These are phyloP conservation scores for Chunga burmeisteri DNA, from an alignment of 2,113 vertebrate genomes.

Conservation along the genomic window DNA sequence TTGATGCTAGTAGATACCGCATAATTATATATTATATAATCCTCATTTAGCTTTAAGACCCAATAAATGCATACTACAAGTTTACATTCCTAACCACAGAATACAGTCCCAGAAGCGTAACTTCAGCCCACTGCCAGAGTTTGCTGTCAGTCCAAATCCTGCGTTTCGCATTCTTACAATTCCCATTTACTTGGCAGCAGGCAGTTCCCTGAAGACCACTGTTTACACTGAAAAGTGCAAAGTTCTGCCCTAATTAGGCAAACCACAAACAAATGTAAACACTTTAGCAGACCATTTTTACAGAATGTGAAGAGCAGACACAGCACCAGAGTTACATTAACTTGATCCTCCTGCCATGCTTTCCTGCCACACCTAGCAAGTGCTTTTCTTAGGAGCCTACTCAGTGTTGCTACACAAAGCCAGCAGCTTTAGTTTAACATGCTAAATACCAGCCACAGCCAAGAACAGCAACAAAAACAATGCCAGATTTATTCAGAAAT, in stretches of 20 bases:
- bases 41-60: background rate
- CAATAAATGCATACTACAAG: background rate
- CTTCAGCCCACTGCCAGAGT: background rate
- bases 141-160: background rate
- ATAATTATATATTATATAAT: background rate
- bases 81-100: background rate
- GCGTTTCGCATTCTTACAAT: background rate
- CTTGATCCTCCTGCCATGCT: background rate
- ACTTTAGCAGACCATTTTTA: background rate
- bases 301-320: background rate
- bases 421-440: background rate
- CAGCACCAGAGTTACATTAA: background rate
- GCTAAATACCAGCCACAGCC: background rate
- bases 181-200: background rate
- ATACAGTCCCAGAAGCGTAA: background rate
- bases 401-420: accelerated
- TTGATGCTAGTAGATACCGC: background rate
- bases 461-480: background rate
- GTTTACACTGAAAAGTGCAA: slow-evolving; percentile 18
- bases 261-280: slow-evolving; percentile 11
- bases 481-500: background rate
- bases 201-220: background rate
- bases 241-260: slow-evolving; percentile 27
- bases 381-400: background rate
- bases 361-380: no score